Base-by-base conservation (phyloP, 1,140 invertebrate genomes). In the Leptopilina clavipes region DNA sequence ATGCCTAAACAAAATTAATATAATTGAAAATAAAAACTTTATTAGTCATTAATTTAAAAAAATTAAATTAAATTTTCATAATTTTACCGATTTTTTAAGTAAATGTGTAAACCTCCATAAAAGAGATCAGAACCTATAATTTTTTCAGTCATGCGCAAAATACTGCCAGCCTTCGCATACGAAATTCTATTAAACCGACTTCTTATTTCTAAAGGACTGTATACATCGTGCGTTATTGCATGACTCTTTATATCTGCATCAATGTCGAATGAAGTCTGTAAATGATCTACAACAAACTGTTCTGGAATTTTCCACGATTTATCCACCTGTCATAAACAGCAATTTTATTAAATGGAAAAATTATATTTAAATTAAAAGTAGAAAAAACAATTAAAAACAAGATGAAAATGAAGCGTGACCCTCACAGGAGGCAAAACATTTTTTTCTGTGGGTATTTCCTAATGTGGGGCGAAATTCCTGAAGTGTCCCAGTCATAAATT, bases 141-240 rank as follows among this genome's bases (percentile, higher is more conserved):
- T 73, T 94, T 91, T 70, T 93, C 91, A 92, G 96, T 93, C 95
- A 96, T 97, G 71, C 94, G 91, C 11, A 97, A 91, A 3, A 97
- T 92, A 45, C 92, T 92, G 70, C 89, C 91, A 75, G 91, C 91
- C 90, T 96, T 96, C 10, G 89, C 88, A 79, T 96, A 96, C 12
- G 94, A 95, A 45, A 95, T 95, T 1, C 86, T 86, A 84, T 94
- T 93, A 86, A 95, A 96, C 48, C 94, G 92, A 59, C 90, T 87
- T 12, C 86, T 87, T 37, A 96, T 93, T 86, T 94, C 91, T 18
- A 88, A 85, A 22, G 91, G 91, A 78, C 70, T 86, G 0, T 0
- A 84, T 82, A 83, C 79, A 0, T 75, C 17, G 31, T 86, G 84
- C 22, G 86, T 86, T 81, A 90, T 81, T 6, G 89, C 77, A 9